Evolutionary conservation across 2,888 invertebrate genomes (phyloP).

Genomic region (Endotricha flammealis): DNA sequence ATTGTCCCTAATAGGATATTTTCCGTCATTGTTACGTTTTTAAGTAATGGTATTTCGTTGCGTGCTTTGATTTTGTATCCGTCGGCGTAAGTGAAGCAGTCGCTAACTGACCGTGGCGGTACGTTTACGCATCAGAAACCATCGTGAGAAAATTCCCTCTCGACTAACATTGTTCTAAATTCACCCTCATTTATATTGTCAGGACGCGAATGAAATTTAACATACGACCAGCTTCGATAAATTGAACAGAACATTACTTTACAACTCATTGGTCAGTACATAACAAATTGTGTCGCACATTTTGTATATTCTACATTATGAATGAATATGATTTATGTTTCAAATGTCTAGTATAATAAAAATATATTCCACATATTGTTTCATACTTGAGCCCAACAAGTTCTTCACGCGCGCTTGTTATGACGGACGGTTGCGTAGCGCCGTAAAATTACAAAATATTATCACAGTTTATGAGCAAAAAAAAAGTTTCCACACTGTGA

Average conservation of each 20-base stretch:
- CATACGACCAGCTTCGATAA: constrained; percentile 1
- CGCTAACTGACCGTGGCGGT: constrained; percentile 62
- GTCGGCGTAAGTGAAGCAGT: constrained; percentile 41
- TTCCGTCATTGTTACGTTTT: constrained; percentile 12
- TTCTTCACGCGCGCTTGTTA: constrained; percentile 33
- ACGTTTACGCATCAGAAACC: constrained; percentile 60
- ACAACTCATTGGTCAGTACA: not conserved
- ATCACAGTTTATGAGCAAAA: constrained; percentile 41
- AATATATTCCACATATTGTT: too few relatives aligned
- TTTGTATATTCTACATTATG: constrained; percentile 5
- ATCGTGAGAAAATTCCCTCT: constrained; percentile 65
- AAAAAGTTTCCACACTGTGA: constrained; percentile 50
- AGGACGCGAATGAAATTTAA: constrained; percentile 19
- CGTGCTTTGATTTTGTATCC: constrained; percentile 47
- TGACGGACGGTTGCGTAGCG: constrained; percentile 31
- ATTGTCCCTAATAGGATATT: constrained; percentile 4
- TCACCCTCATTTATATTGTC: constrained; percentile 49
- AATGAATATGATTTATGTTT: constrained; percentile 37
- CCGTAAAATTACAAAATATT: constrained; percentile 43
- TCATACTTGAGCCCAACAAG: constrained; percentile 34
- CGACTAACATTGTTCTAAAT: constrained; percentile 56
- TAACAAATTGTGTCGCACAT: not conserved
- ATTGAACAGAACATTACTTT: constrained; percentile 8
- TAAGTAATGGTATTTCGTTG: constrained; percentile 29
- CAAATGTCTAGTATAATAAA: too few relatives aligned